phyloP scores from a whole-genome alignment of 64 coral and sea anemone genomes.

The Montipora efflorescens region DNA sequence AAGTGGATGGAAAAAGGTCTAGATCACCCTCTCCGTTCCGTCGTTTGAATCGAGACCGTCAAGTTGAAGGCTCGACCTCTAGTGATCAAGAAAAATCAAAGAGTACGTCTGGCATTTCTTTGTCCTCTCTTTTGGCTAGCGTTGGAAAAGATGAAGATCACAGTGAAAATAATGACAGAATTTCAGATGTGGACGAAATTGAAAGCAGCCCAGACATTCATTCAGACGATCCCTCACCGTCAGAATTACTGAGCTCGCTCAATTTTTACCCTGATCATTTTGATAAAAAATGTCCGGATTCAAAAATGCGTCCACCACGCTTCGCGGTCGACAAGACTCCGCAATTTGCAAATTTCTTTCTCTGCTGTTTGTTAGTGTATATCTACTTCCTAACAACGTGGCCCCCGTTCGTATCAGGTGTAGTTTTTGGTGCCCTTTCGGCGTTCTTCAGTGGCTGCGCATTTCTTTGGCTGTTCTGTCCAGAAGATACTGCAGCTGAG shows the following conservation, averaged over 20 bases:
- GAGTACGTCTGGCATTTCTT: conserved; percentile 66
- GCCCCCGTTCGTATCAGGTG: conserved; percentile 76
- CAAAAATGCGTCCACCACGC: not conserved
- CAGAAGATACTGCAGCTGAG: conserved; percentile 76
- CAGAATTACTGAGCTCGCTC: conserved; percentile 2
- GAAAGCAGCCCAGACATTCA: conserved; percentile 18
- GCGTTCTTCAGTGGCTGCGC: conserved; percentile 82
- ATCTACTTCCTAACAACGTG: conserved; percentile 69
- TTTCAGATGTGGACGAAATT: conserved; percentile 14
- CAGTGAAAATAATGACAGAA: conserved; percentile 9
- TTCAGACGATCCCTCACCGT: conserved; percentile 15
- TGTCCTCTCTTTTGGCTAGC: conserved; percentile 87
- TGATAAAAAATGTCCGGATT: not conserved
- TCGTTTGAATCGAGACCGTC: conserved; percentile 67
- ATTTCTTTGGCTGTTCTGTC: conserved; percentile 83
- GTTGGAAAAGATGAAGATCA: conserved; percentile 67
- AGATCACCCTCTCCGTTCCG: conserved; percentile 91
- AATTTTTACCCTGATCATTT: conserved; percentile 9
- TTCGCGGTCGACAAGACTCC: conserved; percentile 44
- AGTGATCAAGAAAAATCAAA: conserved; percentile 58
- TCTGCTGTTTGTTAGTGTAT: conserved; percentile 74
- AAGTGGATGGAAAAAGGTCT: conserved; percentile 7
- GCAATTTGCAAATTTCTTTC: conserved; percentile 57
- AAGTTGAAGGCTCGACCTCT: conserved; percentile 43
- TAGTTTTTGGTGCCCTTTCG: conserved; percentile 69